Percentiles rank a stretch among this genome's conserved stretches.
These are phyloP conservation scores for Mus pahari DNA, from an alignment of 2,113 vertebrate species.

Conservation along the genomic window DNA sequence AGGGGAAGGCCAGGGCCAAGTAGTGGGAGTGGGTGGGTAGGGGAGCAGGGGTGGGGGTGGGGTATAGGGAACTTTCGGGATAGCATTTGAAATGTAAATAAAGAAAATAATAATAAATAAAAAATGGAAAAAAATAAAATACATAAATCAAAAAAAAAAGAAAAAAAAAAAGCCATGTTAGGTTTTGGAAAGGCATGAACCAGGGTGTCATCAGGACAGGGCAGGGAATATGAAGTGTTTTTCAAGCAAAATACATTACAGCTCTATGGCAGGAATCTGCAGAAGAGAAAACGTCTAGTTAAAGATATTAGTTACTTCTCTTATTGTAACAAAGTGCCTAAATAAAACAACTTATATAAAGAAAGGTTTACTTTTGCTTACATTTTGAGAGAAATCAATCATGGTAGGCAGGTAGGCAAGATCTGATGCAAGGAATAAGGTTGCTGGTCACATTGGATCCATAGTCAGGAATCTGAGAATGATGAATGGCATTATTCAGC, in stretches of 20 bases:
- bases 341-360: background rate
- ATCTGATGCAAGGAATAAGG: background rate
- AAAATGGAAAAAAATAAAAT: no score
- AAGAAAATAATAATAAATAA: no score
- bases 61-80: no score
- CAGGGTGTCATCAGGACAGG: background rate
- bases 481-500: background rate
- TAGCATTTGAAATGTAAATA: no score
- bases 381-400: background rate
- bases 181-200: background rate
- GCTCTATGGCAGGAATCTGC: background rate
- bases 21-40: no score
- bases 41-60: no score
- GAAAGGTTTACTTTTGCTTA: background rate
- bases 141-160: no score
- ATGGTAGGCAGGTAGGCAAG: background rate
- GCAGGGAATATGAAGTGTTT: background rate
- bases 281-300: background rate
- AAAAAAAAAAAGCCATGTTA: background rate
- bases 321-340: background rate
- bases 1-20: no score
- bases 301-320: background rate
- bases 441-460: background rate
- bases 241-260: background rate
- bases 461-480: background rate